A percentile compares a stretch with the other conserved stretches of the same genome.
phyloP scores from a whole-genome alignment of 1,140 invertebrate species.

The Drosophila nasuta region DNA sequence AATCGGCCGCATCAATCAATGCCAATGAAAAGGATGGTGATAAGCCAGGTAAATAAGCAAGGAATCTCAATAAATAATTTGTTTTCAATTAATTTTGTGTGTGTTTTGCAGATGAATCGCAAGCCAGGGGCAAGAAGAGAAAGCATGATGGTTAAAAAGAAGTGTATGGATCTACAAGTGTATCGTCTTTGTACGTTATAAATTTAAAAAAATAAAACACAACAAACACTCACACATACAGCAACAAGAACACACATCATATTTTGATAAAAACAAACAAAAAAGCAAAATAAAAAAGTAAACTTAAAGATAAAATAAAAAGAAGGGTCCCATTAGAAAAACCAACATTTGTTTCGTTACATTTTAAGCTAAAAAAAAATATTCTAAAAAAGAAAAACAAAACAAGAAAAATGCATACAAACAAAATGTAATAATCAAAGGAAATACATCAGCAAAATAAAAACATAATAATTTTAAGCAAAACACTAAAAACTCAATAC shows the following conservation, averaged over 20 bases:
- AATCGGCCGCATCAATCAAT: conserved; percentile 61
- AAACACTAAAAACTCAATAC: conserved; percentile 40
- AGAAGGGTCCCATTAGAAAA: conserved; percentile 52
- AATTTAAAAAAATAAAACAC: conserved; percentile 68
- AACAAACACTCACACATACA: conserved; percentile 35
- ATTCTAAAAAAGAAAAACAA: conserved; percentile 44
- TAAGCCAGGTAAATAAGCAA: conserved; percentile 53
- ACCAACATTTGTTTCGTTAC: conserved; percentile 71
- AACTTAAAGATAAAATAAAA: conserved; percentile 30
- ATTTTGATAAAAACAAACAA: conserved; percentile 72
- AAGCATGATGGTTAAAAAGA: conserved; percentile 87
- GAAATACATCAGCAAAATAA: conserved; percentile 54
- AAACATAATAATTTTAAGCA: conserved; percentile 63
- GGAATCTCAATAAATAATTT: neutral
- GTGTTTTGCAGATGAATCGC: conserved; percentile 84
- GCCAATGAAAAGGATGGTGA: conserved; percentile 66
- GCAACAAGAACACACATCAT: conserved; percentile 72
- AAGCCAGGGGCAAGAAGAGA: conserved; percentile 89
- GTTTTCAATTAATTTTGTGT: neutral
- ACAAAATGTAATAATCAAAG: conserved; percentile 76
- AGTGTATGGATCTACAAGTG: conserved; percentile 40
- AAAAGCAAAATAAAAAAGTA: conserved; percentile 31
- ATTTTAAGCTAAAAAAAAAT: conserved; percentile 62
- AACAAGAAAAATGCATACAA: conserved; percentile 31
- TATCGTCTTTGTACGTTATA: conserved; percentile 79